phyloP scores from a whole-genome alignment of 2,888 invertebrate genomes.

The Ormyrus rosae region DNA sequence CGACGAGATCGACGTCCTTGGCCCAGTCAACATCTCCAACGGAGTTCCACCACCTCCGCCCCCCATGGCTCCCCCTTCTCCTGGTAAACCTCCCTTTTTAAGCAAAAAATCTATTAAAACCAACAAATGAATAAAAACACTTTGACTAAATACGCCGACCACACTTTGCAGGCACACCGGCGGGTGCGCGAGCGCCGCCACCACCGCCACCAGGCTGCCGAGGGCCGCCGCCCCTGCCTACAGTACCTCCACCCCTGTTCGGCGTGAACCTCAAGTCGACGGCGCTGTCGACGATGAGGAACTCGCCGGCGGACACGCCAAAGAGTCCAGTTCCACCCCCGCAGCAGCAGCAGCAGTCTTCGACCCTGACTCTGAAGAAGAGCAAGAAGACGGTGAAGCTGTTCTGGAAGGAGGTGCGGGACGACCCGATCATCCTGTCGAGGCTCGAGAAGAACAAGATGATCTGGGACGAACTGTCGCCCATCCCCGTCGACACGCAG shows the following conservation, averaged over 20 bases:
- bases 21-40: conserved; percentile 81
- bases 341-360: conserved; percentile 63
- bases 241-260: conserved; percentile 74
- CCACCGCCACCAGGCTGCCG: conserved; percentile 70
- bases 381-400: conserved; percentile 98
- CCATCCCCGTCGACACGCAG: conserved; percentile 91
- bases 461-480: conserved; percentile 94
- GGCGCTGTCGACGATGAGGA: conserved; percentile 41
- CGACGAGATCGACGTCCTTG: conserved; percentile 89
- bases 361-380: conserved; percentile 79
- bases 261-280: conserved; percentile 70
- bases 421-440: conserved; percentile 82
- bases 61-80: conserved; percentile 79
- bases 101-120: not conserved
- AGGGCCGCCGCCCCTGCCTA: conserved; percentile 72
- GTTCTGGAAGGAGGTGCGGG: conserved; percentile 97
- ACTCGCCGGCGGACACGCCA: conserved; percentile 61
- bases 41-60: conserved; percentile 89
- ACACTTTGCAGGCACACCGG: not conserved
- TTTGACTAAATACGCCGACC: too few species aligned
- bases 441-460: conserved; percentile 78
- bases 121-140: not conserved
- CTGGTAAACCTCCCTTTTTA: conserved; percentile 52
- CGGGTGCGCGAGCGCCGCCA: conserved; percentile 75
- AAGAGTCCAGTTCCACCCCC: conserved; percentile 66